These are phyloP conservation scores for Rhimphoctona megacephalus DNA, from an alignment of 2,888 invertebrate species.

Conservation along the genomic window DNA sequence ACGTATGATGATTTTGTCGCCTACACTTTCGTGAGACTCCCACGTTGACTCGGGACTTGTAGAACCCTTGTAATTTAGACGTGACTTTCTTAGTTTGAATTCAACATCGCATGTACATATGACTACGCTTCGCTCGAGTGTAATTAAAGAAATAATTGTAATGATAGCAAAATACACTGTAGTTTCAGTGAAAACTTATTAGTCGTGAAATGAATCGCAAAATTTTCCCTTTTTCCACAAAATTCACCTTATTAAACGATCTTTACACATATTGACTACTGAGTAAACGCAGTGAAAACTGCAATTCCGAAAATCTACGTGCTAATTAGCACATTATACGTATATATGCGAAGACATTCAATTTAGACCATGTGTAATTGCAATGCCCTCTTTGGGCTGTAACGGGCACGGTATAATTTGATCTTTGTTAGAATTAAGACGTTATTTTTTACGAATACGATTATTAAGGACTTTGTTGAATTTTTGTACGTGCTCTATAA, in stretches of 20 bases:
- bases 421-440: neutral
- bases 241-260: neutral
- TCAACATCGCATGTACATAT: neutral
- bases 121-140: neutral
- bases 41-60: slow-evolving; percentile 20
- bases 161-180: neutral
- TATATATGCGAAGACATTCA: slow-evolving; percentile 10
- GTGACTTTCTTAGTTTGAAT: slow-evolving; percentile 17
- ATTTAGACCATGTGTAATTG: slow-evolving; percentile 22
- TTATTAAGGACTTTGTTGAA: neutral
- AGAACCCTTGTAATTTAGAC: slow-evolving; percentile 44
- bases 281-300: neutral
- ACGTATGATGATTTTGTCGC: neutral
- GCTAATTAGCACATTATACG: neutral
- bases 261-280: neutral
- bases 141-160: neutral
- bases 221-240: neutral
- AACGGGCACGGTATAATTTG: neutral
- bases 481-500: neutral
- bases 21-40: slow-evolving; percentile 6
- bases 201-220: neutral
- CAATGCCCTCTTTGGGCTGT: neutral
- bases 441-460: neutral
- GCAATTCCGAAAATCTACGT: slow-evolving; percentile 16
- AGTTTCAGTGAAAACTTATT: neutral